phyloP scores from a whole-genome alignment of 2,797 vertebrate genomes.

The Coregonus suidteri region DNA sequence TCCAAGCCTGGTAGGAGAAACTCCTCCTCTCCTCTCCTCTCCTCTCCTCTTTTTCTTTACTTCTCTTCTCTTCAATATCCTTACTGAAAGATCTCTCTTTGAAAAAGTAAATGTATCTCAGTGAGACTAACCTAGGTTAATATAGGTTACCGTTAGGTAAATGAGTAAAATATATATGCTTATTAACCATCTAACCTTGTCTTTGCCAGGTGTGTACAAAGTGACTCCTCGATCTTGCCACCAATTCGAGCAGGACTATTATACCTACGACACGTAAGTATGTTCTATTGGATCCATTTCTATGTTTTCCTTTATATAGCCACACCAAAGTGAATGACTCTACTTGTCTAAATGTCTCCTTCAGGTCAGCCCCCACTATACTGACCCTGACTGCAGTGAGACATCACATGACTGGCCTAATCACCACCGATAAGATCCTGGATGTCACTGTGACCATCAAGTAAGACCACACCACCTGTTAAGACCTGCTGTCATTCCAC shows the following conservation, averaged over 20 bases:
- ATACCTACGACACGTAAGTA: slow-evolving; percentile 96
- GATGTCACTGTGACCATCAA: slow-evolving; percentile 96
- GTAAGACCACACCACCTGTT: slow-evolving; percentile 72
- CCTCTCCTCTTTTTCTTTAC: neutral
- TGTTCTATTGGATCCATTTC: neutral
- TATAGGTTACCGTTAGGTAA: neutral
- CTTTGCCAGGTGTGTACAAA: slow-evolving; percentile 90
- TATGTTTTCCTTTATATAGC: neutral
- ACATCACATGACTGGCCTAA: slow-evolving; percentile 93
- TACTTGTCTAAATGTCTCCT: slow-evolving; percentile 7
- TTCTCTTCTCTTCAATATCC: slow-evolving; percentile 22
- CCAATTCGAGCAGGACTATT: slow-evolving; percentile 95
- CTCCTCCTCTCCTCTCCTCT: neutral
- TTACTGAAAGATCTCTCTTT: too few species aligned
- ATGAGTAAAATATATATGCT: neutral
- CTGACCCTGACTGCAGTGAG: slow-evolving; percentile 93
- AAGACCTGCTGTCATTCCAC: too few species aligned
- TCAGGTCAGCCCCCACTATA: slow-evolving; percentile 92
- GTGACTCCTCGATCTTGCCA: slow-evolving; percentile 98
- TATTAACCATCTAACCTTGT: slow-evolving; percentile 4
- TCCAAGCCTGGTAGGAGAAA: slow-evolving; percentile 90
- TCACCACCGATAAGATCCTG: slow-evolving; percentile 92
- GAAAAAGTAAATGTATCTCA: neutral
- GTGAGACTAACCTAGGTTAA: neutral
- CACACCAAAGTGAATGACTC: neutral